Percentiles rank a stretch among this genome's conserved stretches.
phyloP scores from a whole-genome alignment of 2,113 vertebrate species.

The Colossoma macropomum region DNA sequence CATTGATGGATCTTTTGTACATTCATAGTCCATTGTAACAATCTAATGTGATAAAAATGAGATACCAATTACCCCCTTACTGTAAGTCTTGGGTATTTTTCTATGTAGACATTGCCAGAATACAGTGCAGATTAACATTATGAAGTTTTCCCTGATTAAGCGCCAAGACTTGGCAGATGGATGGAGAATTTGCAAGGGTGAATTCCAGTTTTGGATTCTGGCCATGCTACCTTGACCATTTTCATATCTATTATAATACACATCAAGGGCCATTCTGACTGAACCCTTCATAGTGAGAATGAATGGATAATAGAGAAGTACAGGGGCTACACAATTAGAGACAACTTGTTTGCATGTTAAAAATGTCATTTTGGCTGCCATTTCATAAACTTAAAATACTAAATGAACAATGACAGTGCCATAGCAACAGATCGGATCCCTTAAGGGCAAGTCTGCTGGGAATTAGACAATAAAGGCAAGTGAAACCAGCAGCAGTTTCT shows the following conservation, averaged over 20 bases:
- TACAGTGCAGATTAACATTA: neutral
- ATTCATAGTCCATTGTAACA: neutral
- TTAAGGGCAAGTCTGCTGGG: slow-evolving; percentile 16
- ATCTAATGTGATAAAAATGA: slow-evolving; percentile 1
- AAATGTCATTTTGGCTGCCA: neutral
- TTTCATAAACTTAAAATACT: neutral
- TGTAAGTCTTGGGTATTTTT: neutral
- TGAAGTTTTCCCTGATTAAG: neutral
- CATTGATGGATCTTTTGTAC: neutral
- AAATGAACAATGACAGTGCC: slow-evolving; percentile 24
- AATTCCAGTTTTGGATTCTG: neutral
- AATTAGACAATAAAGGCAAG: neutral
- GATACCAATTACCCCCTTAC: neutral
- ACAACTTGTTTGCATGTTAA: neutral
- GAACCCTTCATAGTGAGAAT: neutral
- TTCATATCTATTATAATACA: neutral
- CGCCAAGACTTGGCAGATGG: neutral
- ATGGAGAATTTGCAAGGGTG: neutral
- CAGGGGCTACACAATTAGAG: neutral
- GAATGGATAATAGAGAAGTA: neutral
- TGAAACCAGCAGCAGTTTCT: slow-evolving; percentile 23
- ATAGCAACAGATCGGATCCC: slow-evolving; percentile 44
- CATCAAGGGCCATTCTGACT: neutral
- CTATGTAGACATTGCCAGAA: neutral
- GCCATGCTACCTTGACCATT: slow-evolving; percentile 1